These are phyloP conservation scores for Engystomops pustulosus DNA, from an alignment of 2,113 vertebrate genomes.

Conservation along the genomic window DNA sequence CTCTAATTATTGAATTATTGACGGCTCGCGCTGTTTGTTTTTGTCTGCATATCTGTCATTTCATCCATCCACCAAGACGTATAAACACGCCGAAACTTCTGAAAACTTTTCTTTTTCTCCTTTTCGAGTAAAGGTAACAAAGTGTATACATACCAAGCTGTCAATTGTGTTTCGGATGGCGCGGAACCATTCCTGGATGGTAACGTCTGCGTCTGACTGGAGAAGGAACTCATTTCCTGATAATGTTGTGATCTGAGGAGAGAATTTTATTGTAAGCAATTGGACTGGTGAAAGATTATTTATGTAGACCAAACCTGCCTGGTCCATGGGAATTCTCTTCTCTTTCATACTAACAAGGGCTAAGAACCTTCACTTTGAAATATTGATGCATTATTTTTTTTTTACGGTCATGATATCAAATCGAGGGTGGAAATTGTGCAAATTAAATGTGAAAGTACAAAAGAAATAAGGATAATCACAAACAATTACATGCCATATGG, in stretches of 20 bases:
- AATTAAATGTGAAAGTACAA: constrained; percentile 4
- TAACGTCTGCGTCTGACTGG: constrained; percentile 82
- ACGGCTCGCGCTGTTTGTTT: constrained; percentile 26
- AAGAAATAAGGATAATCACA: not conserved
- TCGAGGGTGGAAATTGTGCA: not conserved
- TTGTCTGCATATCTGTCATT: constrained; percentile 56
- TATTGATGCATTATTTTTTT: not conserved
- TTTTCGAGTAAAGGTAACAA: constrained; percentile 55
- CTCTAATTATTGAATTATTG: constrained; percentile 52
- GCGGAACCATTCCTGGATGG: constrained; percentile 85
- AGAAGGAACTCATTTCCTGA: constrained; percentile 86
- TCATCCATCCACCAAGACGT: not conserved
- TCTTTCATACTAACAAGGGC: constrained; percentile 8
- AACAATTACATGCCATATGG: not conserved
- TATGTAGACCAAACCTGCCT: constrained; percentile 50
- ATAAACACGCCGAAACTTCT: constrained; percentile 34
- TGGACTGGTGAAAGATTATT: constrained; percentile 50
- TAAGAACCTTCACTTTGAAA: constrained; percentile 6
- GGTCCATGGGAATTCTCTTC: constrained; percentile 13
- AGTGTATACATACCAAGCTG: constrained; percentile 84
- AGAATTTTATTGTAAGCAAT: constrained; percentile 66
- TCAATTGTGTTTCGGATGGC: constrained; percentile 86
- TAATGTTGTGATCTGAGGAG: constrained; percentile 80
- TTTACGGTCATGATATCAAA: not conserved
- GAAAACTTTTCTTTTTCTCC: not conserved